phyloP scores from a whole-genome alignment of 2,113 vertebrate species.

The Cercopithecus mona region DNA sequence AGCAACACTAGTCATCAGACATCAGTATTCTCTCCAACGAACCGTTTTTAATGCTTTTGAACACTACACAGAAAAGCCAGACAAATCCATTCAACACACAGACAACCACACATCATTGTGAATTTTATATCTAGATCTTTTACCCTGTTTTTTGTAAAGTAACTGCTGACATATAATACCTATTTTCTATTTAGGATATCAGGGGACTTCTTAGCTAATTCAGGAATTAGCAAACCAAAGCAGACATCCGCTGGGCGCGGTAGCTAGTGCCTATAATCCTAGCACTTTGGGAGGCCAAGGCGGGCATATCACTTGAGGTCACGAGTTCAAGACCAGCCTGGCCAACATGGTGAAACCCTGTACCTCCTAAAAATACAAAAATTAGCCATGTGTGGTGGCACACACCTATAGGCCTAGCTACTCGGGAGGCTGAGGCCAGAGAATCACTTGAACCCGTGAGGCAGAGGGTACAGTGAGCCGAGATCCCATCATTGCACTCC shows the following conservation, averaged over 20 bases:
- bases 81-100: background rate
- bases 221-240: conserved; percentile 15
- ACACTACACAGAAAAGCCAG: background rate
- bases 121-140: background rate
- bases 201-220: background rate
- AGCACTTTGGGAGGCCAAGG: too few species aligned
- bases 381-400: too few species aligned
- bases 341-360: too few species aligned
- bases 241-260: background rate
- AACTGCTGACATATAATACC: background rate
- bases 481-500: too few species aligned
- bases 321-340: too few species aligned
- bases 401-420: too few species aligned
- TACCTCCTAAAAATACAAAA: too few species aligned
- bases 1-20: background rate
- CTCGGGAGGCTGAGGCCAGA: too few species aligned
- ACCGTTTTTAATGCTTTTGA: background rate
- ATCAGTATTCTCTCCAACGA: background rate
- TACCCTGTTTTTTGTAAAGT: background rate
- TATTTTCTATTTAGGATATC: background rate
- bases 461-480: too few species aligned
- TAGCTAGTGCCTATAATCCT: too few species aligned
- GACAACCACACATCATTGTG: background rate
- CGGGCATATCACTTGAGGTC: too few species aligned
- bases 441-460: too few species aligned